Percentiles rank a stretch among this genome's conserved stretches.
phyloP scores from a whole-genome alignment of 1,140 invertebrate genomes.

The Acyrthosiphon pisum region DNA sequence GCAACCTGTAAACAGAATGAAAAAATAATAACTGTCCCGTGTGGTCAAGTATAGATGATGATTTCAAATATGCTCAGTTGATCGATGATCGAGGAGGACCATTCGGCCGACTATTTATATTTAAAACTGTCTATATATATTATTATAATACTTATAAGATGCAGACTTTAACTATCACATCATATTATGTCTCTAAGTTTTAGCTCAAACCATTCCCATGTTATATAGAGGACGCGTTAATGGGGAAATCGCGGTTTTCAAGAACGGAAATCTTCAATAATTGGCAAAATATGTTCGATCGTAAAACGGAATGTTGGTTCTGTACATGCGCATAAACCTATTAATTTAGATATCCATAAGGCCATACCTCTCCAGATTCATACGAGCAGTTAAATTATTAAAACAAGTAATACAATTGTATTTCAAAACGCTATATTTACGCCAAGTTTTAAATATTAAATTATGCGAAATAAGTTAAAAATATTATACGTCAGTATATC shows the following conservation, averaged over 20 bases:
- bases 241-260: not conserved
- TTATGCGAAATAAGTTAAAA: not conserved
- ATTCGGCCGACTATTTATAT: not conserved
- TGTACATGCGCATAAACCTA: not conserved
- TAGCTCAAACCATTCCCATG: not conserved
- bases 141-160: not conserved
- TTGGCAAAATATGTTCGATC: not conserved
- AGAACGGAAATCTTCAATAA: not conserved
- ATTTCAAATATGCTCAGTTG: not conserved
- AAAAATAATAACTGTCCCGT: not conserved
- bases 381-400: not conserved
- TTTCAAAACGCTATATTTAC: not conserved
- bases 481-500: not conserved
- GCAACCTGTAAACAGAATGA: not conserved
- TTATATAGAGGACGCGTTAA: not conserved
- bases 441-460: not conserved
- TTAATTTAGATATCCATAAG: not conserved
- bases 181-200: not conserved
- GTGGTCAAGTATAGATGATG: not conserved
- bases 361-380: not conserved
- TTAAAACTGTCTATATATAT: not conserved
- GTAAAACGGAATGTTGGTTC: not conserved
- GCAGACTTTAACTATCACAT: not conserved
- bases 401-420: not conserved
- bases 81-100: not conserved